A percentile compares a stretch with the other conserved stretches of the same genome.
These are phyloP conservation scores for Pituophis catenifer DNA, from an alignment of 2,113 vertebrate species.

Conservation along the genomic window DNA sequence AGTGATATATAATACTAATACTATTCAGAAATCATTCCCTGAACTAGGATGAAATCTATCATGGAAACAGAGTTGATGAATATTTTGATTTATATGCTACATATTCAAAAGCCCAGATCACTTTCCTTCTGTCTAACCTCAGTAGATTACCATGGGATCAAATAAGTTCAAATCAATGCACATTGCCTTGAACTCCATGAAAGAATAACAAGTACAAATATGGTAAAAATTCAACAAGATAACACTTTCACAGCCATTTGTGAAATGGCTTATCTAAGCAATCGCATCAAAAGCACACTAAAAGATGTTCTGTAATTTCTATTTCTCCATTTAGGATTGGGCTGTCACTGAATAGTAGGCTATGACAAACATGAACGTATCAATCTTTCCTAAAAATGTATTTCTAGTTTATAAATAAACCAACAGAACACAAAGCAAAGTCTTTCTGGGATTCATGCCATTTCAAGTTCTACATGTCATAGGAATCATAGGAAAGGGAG, in stretches of 20 bases:
- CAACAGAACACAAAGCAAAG: not conserved
- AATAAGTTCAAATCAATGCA: not conserved
- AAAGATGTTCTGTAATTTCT: not conserved
- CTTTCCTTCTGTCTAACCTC: not conserved
- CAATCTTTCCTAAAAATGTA: not conserved
- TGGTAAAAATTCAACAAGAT: not conserved
- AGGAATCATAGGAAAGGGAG: not conserved
- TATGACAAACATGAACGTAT: not conserved
- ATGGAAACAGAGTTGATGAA: not conserved
- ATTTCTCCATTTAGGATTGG: not conserved
- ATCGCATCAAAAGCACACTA: slow-evolving; percentile 21
- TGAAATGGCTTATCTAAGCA: not conserved
- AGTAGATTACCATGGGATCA: not conserved
- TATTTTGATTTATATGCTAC: not conserved
- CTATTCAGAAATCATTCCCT: not conserved
- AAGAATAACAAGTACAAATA: not conserved
- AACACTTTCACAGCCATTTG: not conserved
- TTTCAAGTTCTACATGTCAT: not conserved
- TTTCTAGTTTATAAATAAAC: not conserved
- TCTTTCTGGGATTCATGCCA: not conserved
- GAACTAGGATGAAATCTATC: not conserved
- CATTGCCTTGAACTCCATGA: not conserved
- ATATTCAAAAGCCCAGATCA: not conserved
- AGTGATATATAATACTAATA: not conserved
- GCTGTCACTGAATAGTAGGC: not conserved